phyloP scores from a whole-genome alignment of 2,113 vertebrate species.

The Rana temporaria region DNA sequence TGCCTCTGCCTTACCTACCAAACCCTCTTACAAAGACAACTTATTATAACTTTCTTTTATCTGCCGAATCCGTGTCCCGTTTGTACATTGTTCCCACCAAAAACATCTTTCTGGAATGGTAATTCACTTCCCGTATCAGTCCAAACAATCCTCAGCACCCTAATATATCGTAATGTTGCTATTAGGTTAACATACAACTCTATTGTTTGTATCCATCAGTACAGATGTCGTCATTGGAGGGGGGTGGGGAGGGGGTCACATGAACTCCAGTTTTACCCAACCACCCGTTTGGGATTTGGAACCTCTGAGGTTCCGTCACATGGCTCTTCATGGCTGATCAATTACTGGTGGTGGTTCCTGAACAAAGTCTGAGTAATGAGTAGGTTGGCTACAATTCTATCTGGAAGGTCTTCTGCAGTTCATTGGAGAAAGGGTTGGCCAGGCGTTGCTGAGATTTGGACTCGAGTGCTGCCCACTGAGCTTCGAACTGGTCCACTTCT shows the following conservation, averaged over 20 bases:
- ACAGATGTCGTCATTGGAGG: constrained; percentile 2
- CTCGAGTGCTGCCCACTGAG: constrained; percentile 90
- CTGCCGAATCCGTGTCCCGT: background rate
- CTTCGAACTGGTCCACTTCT: constrained; percentile 87
- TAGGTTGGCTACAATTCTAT: constrained; percentile 82
- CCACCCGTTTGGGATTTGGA: background rate
- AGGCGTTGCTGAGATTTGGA: constrained; percentile 75
- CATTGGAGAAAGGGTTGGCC: constrained; percentile 86
- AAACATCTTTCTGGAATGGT: constrained; percentile 2
- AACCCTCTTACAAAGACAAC: background rate
- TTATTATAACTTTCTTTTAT: background rate
- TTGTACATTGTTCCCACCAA: background rate
- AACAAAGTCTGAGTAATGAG: background rate
- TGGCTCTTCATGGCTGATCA: constrained; percentile 7
- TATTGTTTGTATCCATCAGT: background rate
- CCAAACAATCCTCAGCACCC: background rate
- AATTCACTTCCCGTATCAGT: background rate
- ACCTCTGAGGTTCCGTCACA: background rate
- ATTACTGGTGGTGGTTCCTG: constrained; percentile 16
- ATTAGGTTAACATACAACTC: background rate
- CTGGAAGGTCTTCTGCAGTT: constrained; percentile 90
- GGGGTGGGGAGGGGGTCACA: background rate
- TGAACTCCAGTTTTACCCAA: constrained; percentile 27
- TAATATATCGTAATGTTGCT: background rate
- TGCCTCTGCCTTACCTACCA: constrained; percentile 10